Evolutionary conservation across 2,797 vertebrate species (phyloP), one percentile per base, ranked within the genome.

Genomic region (Gymnoscopelus microlampas): DNA sequence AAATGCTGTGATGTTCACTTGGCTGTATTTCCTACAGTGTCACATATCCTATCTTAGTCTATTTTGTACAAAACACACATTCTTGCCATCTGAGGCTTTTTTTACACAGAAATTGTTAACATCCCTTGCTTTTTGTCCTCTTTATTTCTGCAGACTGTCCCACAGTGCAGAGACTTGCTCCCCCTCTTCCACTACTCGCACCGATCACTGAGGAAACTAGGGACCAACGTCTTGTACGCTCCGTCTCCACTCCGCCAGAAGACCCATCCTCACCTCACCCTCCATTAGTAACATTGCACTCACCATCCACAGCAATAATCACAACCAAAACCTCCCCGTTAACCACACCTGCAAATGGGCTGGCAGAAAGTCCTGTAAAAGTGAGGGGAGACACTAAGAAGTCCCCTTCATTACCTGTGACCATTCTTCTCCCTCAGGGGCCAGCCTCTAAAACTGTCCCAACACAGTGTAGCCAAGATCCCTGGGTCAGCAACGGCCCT

Each of bases 201-300:
- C 94, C 93, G 15, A 96, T 94, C 70, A 88, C 90, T 6, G 95
- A 95, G 87, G 94, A 96, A 84, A 59, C 88, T 77, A 90, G 64
- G 71, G 92, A 93, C 68, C 86, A 61, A 70, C 77, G 74, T 73
- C 77, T 70, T 58, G 80, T 76, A 82, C 71, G 63, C 23, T 90
- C 86, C 10, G 79, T 81, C 63, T 71, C 76, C 78, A 75, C 83
- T 78, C 76, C 79, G 76, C 87, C 80, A 60, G 69, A 77, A 57
- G 60, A 58, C 29, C 77, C 61, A 57, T 79, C 77, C 35, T 62
- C 73, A 19, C 59, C 13, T 63, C 66, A 14, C 32, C 53, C 73
- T 32, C 70, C 66, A 53, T 32, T 70, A 8, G 19, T 67, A 44
- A 54, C 73, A 29, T 63, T 56, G 58, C 71, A 63, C 73, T 71